phyloP scores from a whole-genome alignment of 1,140 invertebrate species.

The Heliothis subflexa region DNA sequence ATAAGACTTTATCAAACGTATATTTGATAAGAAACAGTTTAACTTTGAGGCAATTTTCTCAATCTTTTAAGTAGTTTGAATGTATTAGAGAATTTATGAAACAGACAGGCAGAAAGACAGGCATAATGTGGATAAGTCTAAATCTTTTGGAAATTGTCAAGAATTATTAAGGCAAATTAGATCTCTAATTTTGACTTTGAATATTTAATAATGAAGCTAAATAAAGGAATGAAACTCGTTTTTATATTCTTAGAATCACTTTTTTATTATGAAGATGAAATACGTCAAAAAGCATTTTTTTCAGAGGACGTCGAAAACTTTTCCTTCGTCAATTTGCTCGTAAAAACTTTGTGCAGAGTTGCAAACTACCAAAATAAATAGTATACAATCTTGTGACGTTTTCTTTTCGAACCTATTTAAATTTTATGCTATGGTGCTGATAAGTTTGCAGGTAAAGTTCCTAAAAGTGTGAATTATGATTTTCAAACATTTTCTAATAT shows the following conservation, averaged over 20 bases:
- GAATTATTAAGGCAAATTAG: background rate
- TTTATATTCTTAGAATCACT: background rate
- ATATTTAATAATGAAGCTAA: background rate
- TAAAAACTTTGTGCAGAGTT: constrained; percentile 17
- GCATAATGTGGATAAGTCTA: background rate
- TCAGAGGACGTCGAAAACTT: background rate
- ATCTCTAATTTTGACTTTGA: background rate
- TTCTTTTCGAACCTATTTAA: background rate
- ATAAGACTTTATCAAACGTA: background rate
- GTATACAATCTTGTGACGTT: constrained; percentile 14
- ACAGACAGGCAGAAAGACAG: background rate
- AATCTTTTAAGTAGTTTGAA: constrained; percentile 13
- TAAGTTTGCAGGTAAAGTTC: constrained; percentile 1
- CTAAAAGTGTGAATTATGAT: background rate
- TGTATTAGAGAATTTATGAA: background rate
- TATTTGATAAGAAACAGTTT: background rate
- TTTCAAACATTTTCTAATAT: background rate
- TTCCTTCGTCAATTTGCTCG: constrained; percentile 19
- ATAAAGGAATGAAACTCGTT: background rate
- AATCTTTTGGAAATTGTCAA: background rate
- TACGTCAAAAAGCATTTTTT: background rate
- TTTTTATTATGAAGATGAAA: background rate
- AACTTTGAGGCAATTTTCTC: background rate
- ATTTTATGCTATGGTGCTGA: background rate
- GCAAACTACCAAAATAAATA: constrained; percentile 15